A percentile compares a stretch with the other conserved stretches of the same genome.
Conservation (phyloP, 1,140 invertebrate genomes). For the Ceratina calcarata region DNA sequence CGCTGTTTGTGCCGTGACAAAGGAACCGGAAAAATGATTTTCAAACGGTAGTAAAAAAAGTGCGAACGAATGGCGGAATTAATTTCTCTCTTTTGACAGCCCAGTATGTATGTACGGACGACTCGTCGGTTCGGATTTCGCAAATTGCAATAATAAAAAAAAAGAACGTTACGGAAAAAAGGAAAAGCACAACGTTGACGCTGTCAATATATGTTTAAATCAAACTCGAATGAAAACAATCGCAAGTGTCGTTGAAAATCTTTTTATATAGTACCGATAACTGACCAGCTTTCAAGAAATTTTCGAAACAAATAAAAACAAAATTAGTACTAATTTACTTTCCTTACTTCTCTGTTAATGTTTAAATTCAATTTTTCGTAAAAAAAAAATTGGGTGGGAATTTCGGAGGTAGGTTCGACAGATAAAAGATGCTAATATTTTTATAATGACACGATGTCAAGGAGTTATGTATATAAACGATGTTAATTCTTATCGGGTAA, state of each 20-base stretch:
- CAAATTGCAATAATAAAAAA: neutral
- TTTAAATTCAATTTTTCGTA: too few relatives aligned
- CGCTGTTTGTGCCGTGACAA: neutral
- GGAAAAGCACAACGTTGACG: neutral
- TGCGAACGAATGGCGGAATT: neutral
- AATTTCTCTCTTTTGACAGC: neutral
- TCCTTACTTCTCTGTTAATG: too few relatives aligned
- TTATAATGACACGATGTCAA: neutral
- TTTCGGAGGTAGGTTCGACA: too few relatives aligned
- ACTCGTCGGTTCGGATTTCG: neutral
- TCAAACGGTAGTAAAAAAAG: neutral
- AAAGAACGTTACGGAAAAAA: neutral
- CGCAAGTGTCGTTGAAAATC: neutral
- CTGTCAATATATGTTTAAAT: neutral
- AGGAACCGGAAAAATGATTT: neutral
- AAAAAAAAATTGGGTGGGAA: too few relatives aligned
- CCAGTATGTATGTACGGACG: too few relatives aligned
- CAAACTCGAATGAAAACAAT: neutral
- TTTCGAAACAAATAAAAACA: too few relatives aligned
- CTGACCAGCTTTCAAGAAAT: too few relatives aligned
- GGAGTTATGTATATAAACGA: neutral
- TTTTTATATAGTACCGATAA: too few relatives aligned
- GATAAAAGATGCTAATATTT: neutral
- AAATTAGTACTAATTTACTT: too few relatives aligned
- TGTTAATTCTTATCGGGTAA: slow-evolving; percentile 16